A percentile compares a stretch with the other conserved stretches of the same genome.
These are phyloP conservation scores for Musca vetustissima DNA, from an alignment of 1,140 invertebrate species.

Conservation along the genomic window DNA sequence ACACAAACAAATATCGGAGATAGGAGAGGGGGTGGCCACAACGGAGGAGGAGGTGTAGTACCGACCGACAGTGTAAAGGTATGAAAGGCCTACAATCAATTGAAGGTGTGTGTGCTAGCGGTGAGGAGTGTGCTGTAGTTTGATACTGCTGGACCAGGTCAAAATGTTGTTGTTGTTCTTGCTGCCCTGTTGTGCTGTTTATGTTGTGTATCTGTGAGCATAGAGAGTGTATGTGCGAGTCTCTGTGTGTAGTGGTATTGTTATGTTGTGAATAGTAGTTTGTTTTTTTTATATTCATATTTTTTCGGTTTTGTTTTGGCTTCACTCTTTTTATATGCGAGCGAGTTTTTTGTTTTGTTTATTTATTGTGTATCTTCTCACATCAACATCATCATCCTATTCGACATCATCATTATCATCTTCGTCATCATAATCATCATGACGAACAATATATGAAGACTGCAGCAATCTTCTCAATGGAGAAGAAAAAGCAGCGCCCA, in stretches of 20 bases:
- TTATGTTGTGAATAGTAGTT: conserved; percentile 1
- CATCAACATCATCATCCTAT: too few species aligned
- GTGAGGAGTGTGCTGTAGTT: background rate
- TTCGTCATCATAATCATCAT: too few species aligned
- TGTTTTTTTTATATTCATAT: background rate
- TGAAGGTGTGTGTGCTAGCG: background rate
- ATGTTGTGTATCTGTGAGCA: background rate
- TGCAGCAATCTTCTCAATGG: too few species aligned
- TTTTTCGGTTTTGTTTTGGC: background rate
- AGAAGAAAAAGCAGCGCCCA: too few species aligned
- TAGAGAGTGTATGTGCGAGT: background rate
- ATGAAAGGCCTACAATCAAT: too few species aligned
- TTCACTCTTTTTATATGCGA: background rate
- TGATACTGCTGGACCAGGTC: conserved; percentile 19
- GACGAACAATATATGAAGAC: too few species aligned
- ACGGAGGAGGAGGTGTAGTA: background rate
- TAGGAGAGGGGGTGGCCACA: too few species aligned
- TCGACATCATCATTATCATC: too few species aligned
- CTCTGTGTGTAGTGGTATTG: background rate
- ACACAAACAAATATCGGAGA: too few species aligned
- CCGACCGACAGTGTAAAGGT: too few species aligned
- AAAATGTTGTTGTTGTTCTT: conserved; percentile 13
- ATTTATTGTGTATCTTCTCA: background rate
- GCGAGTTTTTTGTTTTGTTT: background rate
- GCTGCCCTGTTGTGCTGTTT: background rate